phyloP scores from a whole-genome alignment of 2,113 vertebrate species.

The Phainopepla nitens region DNA sequence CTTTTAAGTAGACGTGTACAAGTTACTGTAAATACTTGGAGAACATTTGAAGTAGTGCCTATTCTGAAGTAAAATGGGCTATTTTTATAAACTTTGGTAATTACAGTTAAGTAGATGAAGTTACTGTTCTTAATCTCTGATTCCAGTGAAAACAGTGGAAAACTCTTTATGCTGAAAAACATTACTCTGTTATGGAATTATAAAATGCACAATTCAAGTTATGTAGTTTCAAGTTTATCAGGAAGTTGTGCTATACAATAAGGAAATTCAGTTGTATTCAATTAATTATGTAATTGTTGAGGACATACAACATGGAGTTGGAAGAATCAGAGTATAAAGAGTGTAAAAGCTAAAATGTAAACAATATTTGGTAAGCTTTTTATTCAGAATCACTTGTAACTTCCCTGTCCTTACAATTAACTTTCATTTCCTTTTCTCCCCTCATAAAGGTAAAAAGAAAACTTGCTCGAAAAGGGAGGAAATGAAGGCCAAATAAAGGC shows the following conservation, averaged over 20 bases:
- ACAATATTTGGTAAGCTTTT: neutral
- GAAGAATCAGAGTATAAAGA: neutral
- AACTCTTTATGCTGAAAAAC: neutral
- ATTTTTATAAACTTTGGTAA: neutral
- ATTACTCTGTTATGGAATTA: neutral
- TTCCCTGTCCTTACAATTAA: neutral
- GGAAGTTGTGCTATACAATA: neutral
- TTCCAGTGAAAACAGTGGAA: neutral
- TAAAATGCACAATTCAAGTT: neutral
- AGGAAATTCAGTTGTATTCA: neutral
- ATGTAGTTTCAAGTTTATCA: neutral
- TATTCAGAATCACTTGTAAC: neutral
- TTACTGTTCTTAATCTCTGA: neutral
- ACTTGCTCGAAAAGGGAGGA: conserved; percentile 66
- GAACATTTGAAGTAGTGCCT: neutral
- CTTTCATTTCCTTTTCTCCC: neutral
- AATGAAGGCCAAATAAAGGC: conserved; percentile 77
- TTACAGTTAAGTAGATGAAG: neutral
- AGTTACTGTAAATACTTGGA: neutral
- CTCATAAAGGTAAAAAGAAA: conserved; percentile 88
- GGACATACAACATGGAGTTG: neutral
- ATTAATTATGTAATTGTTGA: neutral
- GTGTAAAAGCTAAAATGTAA: neutral
- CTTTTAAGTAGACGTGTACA: neutral
- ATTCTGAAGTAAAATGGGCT: neutral